Base-by-base conservation (phyloP, 2,113 vertebrate genomes). In the Cryptotis parvus region DNA sequence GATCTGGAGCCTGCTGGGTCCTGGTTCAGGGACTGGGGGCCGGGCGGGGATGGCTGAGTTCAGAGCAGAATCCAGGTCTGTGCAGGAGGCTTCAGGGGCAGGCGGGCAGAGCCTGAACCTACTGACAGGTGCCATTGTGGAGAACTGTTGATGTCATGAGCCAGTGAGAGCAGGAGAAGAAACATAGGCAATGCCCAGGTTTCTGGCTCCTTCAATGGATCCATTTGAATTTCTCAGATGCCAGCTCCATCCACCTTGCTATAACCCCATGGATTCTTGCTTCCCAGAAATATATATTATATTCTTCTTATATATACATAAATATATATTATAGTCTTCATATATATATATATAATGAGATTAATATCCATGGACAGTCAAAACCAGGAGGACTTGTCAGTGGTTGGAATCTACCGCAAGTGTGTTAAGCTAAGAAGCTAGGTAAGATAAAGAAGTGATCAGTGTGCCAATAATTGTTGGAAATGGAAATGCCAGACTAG, bases 1-100 rank as follows among this genome's bases (percentile, higher is more conserved):
- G 20, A 37, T 33, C 49, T 87, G 15, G 52, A 55, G n/a, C 35
- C 45, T 72, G 55, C 55, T 58, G 55, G 55, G 18, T 76, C 65
- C 68, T 76, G 41, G 37, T 66, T 45, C 11, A 4, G 43, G 73
- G 73, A 39, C 91, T 39, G 35, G 27, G 82, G 35, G 20, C 45
- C 10, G 45, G 45, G 45, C 45, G 9, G 0, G 15, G 43, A 1
- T 1, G 20, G 22, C 18, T 10, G 26, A 14, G 10, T 80, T n/a
- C 18, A 33, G 69, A 88, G 39, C 39, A n/a, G 2, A 65, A 14
- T n/a, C 35, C 49, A 6, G 39, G 29, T 45, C 49, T 78, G 29
- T 12, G 33, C 43, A 24, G 24, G n/a, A 88, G 77, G 27, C 83
- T 35, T 8, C 9, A 9, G 63, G 5, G 3, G 16, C 43, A 26